Conservation (phyloP, 2,888 invertebrate species). For the Latheticus oryzae region DNA sequence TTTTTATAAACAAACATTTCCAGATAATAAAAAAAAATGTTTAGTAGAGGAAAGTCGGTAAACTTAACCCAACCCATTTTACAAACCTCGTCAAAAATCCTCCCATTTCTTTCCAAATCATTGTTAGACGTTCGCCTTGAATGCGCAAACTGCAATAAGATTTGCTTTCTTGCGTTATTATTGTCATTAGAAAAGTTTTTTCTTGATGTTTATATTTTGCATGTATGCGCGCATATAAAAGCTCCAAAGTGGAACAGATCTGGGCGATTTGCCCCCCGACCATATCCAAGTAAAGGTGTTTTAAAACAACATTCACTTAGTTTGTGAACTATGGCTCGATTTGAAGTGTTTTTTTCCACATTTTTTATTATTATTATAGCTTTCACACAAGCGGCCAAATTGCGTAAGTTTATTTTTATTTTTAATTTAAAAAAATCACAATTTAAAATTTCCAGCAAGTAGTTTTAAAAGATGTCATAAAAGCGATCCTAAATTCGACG, state of each 20-base stretch:
- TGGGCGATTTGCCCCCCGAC: constrained; percentile 18
- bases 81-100: too few relatives aligned
- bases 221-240: constrained; percentile 19
- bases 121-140: constrained; percentile 11
- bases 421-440: constrained; percentile 2
- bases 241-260: constrained; percentile 15
- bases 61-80: too few relatives aligned
- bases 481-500: constrained; percentile 48
- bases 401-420: constrained; percentile 31
- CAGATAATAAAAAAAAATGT: too few relatives aligned
- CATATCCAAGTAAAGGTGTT: neutral
- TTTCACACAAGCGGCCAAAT: constrained; percentile 36
- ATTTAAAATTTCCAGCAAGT: constrained; percentile 46
- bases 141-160: neutral
- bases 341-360: constrained; percentile 33
- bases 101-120: too few relatives aligned
- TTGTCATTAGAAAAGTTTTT: constrained; percentile 7
- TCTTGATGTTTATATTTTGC: neutral
- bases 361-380: constrained; percentile 22
- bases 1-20: too few relatives aligned
- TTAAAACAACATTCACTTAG: constrained; percentile 28
- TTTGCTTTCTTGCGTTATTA: constrained; percentile 18
- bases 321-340: constrained; percentile 24
- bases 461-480: constrained; percentile 53
- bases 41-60: too few relatives aligned